Conservation (phyloP, 2,113 vertebrate genomes). For the Gobiocypris rarus region DNA sequence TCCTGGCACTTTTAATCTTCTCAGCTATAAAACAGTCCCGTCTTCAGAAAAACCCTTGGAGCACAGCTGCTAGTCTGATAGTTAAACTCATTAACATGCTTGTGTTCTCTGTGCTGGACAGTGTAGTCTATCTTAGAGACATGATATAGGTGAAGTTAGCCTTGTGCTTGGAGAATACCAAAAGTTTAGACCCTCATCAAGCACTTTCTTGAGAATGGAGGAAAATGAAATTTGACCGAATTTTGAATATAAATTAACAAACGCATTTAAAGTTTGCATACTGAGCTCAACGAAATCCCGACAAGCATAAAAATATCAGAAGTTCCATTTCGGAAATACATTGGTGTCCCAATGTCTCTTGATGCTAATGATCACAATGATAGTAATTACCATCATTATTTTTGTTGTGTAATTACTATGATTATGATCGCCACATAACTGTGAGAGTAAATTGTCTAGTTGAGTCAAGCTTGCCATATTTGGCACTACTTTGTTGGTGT, state of each 20-base stretch:
- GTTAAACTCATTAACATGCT: conserved; percentile 70
- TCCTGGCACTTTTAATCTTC: conserved; percentile 71
- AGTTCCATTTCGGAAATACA: not conserved
- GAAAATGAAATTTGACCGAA: not conserved
- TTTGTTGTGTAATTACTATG: conserved; percentile 33
- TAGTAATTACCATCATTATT: conserved; percentile 22
- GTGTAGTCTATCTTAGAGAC: conserved; percentile 46
- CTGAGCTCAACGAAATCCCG: not conserved
- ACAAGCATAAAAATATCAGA: not conserved
- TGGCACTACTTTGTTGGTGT: not conserved
- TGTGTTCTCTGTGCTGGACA: conserved; percentile 60
- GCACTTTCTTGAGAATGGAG: not conserved
- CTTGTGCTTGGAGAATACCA: conserved; percentile 12
- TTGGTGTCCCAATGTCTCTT: not conserved
- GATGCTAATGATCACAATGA: conserved; percentile 24
- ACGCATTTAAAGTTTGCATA: not conserved
- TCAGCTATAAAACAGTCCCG: conserved; percentile 66
- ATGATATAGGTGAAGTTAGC: not conserved
- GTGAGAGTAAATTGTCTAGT: conserved; percentile 1
- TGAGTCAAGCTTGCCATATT: not conserved
- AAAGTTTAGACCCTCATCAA: not conserved
- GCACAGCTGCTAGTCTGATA: conserved; percentile 65
- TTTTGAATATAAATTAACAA: not conserved
- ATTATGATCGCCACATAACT: conserved; percentile 5
- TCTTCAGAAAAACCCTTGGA: conserved; percentile 59